Base-by-base conservation (phyloP, 2,888 invertebrate species). In the Rotaria socialis region DNA sequence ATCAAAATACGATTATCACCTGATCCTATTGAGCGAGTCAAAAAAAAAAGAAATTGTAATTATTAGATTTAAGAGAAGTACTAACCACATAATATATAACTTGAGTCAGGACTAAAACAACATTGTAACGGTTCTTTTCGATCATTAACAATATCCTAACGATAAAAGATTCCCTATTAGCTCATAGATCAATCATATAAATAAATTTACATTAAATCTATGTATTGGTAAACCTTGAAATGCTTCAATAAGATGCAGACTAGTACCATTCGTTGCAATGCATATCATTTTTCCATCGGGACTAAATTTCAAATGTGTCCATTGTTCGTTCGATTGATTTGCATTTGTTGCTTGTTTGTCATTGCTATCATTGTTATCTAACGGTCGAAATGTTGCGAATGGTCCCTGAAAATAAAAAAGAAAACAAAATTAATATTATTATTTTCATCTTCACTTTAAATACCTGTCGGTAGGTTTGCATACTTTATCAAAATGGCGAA, bases 71-170 rank as follows among this genome's bases (percentile, higher is more conserved):
- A 14, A 11, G 50, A 50, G 11, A 47, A 43, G 47, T 80, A 80
- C 80, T 24, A n/a, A 19, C 99, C 85, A 56, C 86, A 84, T 67
- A 87, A 74, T 19, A 87, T 87, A 74, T 84, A 87, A 91, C 97
- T 96, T 0, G 98, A 98, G 92, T 99, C 98, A 0, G 98, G 98
- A 91, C 96, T 97, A 91, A 97, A 99, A 35, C 97, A 97, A 14
- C 97, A 97, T 91, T 86, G 85, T 22, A 86, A 60, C 7, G 86
- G 85, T 35, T 85, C 75, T 35, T 58, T 58, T 43, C 43, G 74
- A 41, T 58, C 84, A 84, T 86, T 86, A 8, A 85, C 41, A 47
- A 80, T 47, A 80, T 80, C 47, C 80, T 80, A 55, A 41, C 50
- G n/a, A 55, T 55, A 55, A 52, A 60, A 56, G 0, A 75, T 10